Evolutionary conservation across 2,888 invertebrate genomes (phyloP).

Genomic region (Dasysyrphus tricinctus): DNA sequence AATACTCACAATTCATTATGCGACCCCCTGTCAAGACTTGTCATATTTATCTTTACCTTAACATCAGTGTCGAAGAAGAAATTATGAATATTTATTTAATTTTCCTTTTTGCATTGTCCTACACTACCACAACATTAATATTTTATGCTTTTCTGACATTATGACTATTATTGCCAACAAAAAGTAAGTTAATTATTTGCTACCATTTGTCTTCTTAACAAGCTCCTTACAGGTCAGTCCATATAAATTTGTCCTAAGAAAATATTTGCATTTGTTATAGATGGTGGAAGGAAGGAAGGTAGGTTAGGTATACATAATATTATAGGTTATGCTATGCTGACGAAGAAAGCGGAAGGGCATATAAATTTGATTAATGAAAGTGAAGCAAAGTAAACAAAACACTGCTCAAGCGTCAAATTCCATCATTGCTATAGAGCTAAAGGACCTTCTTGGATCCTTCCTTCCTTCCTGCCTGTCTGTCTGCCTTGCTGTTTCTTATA

Average conservation of each 20-base stretch:
- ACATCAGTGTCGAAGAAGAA: constrained; percentile 5
- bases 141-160: constrained; percentile 32
- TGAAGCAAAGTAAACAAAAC: constrained; percentile 30
- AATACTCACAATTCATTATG: constrained; percentile 1
- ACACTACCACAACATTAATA: constrained; percentile 1
- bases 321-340: background rate
- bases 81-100: constrained; percentile 30
- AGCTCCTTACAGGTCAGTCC: constrained; percentile 35
- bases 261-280: constrained; percentile 39
- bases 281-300: background rate
- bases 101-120: background rate
- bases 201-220: constrained; percentile 37
- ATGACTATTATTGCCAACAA: constrained; percentile 18
- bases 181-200: constrained; percentile 44
- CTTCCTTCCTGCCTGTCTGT: background rate
- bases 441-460: background rate
- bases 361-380: constrained; percentile 47
- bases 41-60: constrained; percentile 11
- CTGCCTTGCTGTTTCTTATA: background rate
- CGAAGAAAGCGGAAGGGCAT: constrained; percentile 1
- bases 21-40: constrained; percentile 2
- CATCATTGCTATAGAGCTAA: constrained; percentile 14
- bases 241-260: constrained; percentile 44
- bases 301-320: background rate
- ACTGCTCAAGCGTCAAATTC: constrained; percentile 43